Evolutionary conservation across 2,113 vertebrate species (phyloP).

Genomic region (Hemiprocne comata): DNA sequence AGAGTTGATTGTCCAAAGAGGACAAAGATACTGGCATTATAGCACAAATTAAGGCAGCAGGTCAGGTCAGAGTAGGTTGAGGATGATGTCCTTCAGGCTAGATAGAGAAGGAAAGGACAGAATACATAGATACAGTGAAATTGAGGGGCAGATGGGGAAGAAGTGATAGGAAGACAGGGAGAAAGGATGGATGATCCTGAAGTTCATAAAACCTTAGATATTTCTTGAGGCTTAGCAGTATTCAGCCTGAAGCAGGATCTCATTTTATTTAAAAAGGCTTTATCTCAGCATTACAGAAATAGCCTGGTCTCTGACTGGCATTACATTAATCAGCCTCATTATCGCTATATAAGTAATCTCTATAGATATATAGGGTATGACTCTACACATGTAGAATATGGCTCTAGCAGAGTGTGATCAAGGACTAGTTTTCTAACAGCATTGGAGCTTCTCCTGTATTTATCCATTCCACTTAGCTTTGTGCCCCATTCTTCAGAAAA

Average conservation of each 20-base stretch:
- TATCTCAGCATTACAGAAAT: background rate
- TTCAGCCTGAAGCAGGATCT: background rate
- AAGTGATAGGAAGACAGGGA: background rate
- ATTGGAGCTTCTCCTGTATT: background rate
- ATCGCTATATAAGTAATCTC: background rate
- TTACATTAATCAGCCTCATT: background rate
- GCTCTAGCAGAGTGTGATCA: background rate
- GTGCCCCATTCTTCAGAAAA: background rate
- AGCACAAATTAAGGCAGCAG: background rate
- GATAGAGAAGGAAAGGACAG: background rate
- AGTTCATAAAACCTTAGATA: background rate
- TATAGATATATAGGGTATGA: background rate
- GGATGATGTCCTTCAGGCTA: background rate
- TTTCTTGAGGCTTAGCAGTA: background rate
- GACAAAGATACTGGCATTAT: background rate
- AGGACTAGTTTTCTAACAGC: background rate
- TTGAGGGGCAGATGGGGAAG: background rate
- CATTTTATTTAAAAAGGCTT: background rate
- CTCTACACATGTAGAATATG: background rate
- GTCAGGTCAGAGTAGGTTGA: background rate
- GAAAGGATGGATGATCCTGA: background rate
- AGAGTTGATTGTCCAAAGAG: background rate
- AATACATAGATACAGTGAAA: background rate
- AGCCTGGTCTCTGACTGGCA: background rate
- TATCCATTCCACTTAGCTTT: background rate